phyloP scores from a whole-genome alignment of 35 echinoderm and acorn worm species.

The Eucidaris tribuloides region DNA sequence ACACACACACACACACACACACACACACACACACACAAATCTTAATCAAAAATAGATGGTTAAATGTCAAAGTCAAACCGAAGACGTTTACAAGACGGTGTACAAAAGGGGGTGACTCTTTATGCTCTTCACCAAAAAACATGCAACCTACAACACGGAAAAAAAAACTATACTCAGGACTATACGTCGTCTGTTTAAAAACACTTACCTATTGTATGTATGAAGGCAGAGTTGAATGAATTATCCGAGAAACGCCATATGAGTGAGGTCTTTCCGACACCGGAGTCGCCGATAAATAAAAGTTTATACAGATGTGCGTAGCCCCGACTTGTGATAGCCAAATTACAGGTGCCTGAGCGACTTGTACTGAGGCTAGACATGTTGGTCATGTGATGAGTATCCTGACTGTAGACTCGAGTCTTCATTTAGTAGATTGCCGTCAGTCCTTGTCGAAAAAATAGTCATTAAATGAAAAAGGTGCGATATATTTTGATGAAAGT shows the following conservation, averaged over 20 bases:
- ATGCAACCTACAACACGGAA: too few relatives aligned
- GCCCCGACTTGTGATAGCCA: slow-evolving; percentile 24
- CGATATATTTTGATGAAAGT: not conserved
- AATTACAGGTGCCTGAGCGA: not conserved
- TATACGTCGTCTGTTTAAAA: too few relatives aligned
- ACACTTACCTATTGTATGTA: slow-evolving; percentile 76
- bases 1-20: too few relatives aligned
- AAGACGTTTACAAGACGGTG: too few relatives aligned
- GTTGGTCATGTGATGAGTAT: not conserved
- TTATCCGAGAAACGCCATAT: slow-evolving; percentile 81
- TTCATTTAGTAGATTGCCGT: not conserved
- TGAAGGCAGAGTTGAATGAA: slow-evolving; percentile 68
- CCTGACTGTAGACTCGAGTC: slow-evolving; percentile 1
- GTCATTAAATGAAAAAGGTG: not conserved
- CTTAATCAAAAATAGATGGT: too few relatives aligned
- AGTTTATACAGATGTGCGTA: slow-evolving; percentile 56
- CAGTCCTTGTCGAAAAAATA: not conserved
- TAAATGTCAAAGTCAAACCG: too few relatives aligned
- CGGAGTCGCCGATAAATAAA: slow-evolving; percentile 76
- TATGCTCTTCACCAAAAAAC: too few relatives aligned
- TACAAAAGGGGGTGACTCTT: too few relatives aligned
- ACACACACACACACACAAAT: too few relatives aligned
- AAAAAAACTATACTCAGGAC: too few relatives aligned
- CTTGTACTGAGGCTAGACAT: not conserved
- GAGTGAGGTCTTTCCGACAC: slow-evolving; percentile 72